Evolutionary conservation across 2,797 vertebrate species (phyloP).

Genomic region (Sternotherus odoratus): DNA sequence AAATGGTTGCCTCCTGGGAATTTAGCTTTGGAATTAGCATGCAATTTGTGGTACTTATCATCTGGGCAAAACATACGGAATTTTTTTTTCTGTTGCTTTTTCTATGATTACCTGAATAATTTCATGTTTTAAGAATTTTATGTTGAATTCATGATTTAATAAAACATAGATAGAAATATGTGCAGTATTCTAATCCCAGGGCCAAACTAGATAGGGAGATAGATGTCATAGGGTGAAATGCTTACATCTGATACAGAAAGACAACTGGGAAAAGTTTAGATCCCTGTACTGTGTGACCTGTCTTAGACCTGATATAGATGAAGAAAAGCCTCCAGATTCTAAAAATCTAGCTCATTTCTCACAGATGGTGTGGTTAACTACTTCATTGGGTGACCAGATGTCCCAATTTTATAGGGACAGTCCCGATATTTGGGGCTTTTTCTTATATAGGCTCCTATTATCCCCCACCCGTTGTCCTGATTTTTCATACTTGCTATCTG

Average conservation of each 20-base stretch:
- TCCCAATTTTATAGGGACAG: too few relatives aligned
- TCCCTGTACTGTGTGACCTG: neutral
- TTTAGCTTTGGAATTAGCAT: neutral
- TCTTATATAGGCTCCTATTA: too few relatives aligned
- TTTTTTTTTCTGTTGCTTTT: neutral
- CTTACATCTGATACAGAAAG: neutral
- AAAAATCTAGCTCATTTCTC: neutral
- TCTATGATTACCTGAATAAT: neutral
- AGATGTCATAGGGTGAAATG: neutral
- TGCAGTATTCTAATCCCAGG: neutral
- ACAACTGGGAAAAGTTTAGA: neutral
- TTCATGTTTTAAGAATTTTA: neutral
- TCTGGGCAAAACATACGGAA: neutral
- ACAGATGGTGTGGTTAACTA: neutral
- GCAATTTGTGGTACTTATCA: neutral
- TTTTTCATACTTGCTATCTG: too few relatives aligned
- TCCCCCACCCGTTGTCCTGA: too few relatives aligned
- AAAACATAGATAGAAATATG: slow-evolving; percentile 6
- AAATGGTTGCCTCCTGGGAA: neutral
- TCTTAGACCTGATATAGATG: neutral
- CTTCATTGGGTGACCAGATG: too few relatives aligned
- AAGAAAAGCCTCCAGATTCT: neutral
- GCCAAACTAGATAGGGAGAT: neutral
- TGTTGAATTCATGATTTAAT: neutral
- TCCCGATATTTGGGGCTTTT: too few relatives aligned